Conservation (phyloP, 2,113 vertebrate species). For the Leptocoma aspasia region DNA sequence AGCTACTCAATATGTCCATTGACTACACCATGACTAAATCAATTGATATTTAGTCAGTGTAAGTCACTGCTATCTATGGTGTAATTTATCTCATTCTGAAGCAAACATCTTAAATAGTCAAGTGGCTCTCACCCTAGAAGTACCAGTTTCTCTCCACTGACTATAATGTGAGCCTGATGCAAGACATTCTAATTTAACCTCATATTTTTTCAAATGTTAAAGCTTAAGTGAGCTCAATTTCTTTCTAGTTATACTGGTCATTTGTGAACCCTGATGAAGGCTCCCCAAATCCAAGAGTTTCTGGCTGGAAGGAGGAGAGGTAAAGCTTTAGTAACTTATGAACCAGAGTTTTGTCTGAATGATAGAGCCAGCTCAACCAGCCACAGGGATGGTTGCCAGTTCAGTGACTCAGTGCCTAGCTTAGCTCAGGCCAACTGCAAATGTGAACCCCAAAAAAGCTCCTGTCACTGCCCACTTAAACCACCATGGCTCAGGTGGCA, state of each 20-base stretch:
- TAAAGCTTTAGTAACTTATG: neutral
- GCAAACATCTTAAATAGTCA: neutral
- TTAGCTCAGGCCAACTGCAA: neutral
- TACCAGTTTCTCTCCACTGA: neutral
- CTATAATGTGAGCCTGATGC: accelerated
- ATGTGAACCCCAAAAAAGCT: neutral
- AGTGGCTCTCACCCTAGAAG: neutral
- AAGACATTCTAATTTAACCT: neutral
- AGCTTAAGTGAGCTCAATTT: neutral
- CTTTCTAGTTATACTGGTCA: neutral
- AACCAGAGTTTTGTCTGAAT: neutral
- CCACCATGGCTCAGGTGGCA: no score
- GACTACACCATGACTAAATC: neutral
- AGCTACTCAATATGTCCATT: neutral
- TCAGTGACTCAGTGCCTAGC: neutral
- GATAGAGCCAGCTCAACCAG: neutral
- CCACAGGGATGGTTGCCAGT: neutral
- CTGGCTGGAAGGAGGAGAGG: neutral
- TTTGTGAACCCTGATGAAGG: neutral
- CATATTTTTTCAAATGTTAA: neutral
- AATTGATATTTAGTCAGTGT: neutral
- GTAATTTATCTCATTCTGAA: neutral
- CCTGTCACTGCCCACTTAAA: neutral
- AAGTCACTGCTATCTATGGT: neutral
- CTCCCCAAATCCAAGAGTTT: neutral